phyloP scores from a whole-genome alignment of 1,140 invertebrate species.

The Pseudoatta argentina region DNA sequence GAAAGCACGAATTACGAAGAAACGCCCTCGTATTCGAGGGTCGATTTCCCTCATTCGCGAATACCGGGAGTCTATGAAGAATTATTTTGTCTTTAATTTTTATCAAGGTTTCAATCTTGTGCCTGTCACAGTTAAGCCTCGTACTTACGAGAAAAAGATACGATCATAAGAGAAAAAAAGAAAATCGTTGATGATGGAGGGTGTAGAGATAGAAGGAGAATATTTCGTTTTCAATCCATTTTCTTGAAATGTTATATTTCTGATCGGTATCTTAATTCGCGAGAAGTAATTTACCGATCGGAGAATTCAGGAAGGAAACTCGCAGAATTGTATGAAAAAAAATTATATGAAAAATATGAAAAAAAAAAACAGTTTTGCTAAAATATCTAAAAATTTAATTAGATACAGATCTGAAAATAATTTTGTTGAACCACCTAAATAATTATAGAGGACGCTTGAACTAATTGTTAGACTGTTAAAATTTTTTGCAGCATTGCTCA shows the following conservation, averaged over 20 bases:
- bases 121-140: neutral
- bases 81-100: constrained; percentile 17
- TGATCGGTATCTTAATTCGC: neutral
- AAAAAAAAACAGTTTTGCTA: too few relatives aligned
- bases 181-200: neutral
- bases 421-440: too few relatives aligned
- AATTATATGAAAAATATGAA: too few relatives aligned
- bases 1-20: constrained; percentile 60
- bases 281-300: neutral
- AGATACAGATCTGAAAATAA: too few relatives aligned
- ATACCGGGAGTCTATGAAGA: neutral
- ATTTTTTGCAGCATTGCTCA: too few relatives aligned
- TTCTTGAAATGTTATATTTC: neutral
- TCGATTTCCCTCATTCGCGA: constrained; percentile 13
- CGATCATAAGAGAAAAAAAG: neutral
- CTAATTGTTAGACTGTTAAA: too few relatives aligned
- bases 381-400: too few relatives aligned
- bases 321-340: too few relatives aligned
- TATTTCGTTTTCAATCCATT: neutral
- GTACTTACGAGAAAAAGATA: neutral
- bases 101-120: neutral
- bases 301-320: neutral
- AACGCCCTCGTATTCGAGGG: constrained; percentile 8
- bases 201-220: neutral
- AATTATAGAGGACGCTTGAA: too few relatives aligned